These are phyloP conservation scores for Ectropis grisescens DNA, from an alignment of 1,140 invertebrate genomes.

Conservation along the genomic window DNA sequence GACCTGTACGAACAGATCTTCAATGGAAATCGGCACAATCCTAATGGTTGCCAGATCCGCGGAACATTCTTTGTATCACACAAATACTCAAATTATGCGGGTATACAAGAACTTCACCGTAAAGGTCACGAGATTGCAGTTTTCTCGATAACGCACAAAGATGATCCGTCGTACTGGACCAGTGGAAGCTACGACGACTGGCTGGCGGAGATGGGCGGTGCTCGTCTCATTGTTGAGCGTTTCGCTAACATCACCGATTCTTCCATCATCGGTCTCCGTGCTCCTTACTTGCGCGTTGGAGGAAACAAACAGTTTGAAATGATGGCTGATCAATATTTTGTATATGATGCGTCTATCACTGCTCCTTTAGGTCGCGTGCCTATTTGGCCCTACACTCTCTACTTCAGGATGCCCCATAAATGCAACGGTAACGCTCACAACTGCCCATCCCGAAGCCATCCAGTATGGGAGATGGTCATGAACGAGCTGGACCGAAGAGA, in stretches of 20 bases:
- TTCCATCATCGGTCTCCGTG: constrained; percentile 88
- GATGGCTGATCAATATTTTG: constrained; percentile 96
- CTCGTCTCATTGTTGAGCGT: constrained; percentile 86
- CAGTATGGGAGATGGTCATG: constrained; percentile 97
- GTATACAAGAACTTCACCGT: constrained; percentile 91
- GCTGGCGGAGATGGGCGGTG: constrained; percentile 97
- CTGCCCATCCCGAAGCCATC: constrained; percentile 90
- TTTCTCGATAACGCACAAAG: constrained; percentile 94
- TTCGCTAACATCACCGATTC: constrained; percentile 94
- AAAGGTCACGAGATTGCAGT: constrained; percentile 94
- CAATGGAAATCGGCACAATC: constrained; percentile 87
- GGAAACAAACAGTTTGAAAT: constrained; percentile 96
- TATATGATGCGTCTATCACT: constrained; percentile 95
- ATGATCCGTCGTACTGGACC: constrained; percentile 91
- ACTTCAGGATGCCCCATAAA: constrained; percentile 95
- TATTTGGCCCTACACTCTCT: constrained; percentile 96
- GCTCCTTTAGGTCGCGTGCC: constrained; percentile 89
- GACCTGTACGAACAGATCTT: constrained; percentile 93
- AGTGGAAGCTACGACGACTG: constrained; percentile 91
- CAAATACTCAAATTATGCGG: constrained; percentile 96
- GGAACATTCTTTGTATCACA: constrained; percentile 97
- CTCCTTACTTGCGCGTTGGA: constrained; percentile 91
- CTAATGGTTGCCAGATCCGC: constrained; percentile 94
- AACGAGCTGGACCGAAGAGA: constrained; percentile 93
- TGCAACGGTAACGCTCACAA: constrained; percentile 95